These are phyloP conservation scores for Clistopyga incitator DNA, from an alignment of 2,888 invertebrate species.

Conservation along the genomic window DNA sequence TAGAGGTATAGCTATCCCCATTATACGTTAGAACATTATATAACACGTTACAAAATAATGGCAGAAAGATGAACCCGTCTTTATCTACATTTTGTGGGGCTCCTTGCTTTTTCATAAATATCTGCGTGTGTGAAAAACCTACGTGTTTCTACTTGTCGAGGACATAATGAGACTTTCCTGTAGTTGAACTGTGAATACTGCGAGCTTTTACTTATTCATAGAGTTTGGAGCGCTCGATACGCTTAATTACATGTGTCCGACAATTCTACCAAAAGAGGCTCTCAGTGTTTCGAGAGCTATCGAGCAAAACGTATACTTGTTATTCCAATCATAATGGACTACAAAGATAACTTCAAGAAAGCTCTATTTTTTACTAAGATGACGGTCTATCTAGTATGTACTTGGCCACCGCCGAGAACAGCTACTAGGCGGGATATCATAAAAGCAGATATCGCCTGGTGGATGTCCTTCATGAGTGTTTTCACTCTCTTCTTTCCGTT, in stretches of 20 bases:
- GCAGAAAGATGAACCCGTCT: too few species aligned
- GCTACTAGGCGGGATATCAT: slow-evolving; percentile 44
- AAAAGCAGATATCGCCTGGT: slow-evolving; percentile 57
- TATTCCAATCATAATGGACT: slow-evolving; percentile 18
- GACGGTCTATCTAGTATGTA: slow-evolving; percentile 61
- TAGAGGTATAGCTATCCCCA: too few species aligned
- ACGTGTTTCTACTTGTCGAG: too few species aligned
- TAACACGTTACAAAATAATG: too few species aligned
- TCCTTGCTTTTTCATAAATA: too few species aligned
- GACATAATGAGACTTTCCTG: not conserved
- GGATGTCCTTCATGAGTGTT: slow-evolving; percentile 19
- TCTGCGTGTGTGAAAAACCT: too few species aligned
- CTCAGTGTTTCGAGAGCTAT: not conserved
- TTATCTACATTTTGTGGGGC: too few species aligned
- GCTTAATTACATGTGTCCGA: not conserved
- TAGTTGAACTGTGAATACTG: not conserved
- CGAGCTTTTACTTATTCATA: not conserved
- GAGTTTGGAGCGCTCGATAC: not conserved
- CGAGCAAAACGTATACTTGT: not conserved
- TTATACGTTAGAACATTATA: too few species aligned
- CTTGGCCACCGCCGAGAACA: slow-evolving; percentile 59
- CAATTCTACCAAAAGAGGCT: not conserved
- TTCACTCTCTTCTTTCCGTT: slow-evolving; percentile 60
- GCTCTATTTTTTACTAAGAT: slow-evolving; percentile 61
- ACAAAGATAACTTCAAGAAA: slow-evolving; percentile 45